These are phyloP conservation scores for Horisme vitalbata DNA, from an alignment of 2,888 invertebrate species.

Conservation along the genomic window DNA sequence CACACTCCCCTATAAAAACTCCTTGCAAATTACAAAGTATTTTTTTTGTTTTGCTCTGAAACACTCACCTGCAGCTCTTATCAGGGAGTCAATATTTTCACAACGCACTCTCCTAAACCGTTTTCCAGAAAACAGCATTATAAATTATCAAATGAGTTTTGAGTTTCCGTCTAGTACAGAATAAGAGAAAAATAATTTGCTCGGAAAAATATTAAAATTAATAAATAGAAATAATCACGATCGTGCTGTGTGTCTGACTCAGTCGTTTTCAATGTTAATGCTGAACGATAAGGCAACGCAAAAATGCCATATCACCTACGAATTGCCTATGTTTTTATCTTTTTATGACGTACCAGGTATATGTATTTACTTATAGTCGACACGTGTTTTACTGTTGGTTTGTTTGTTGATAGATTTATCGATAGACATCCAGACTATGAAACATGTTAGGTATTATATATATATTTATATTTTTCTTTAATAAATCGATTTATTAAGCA, in stretches of 20 bases:
- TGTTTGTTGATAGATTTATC: too few relatives aligned
- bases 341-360: too few relatives aligned
- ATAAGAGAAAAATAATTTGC: too few relatives aligned
- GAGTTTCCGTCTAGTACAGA: too few relatives aligned
- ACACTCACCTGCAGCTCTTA: slow-evolving; percentile 57
- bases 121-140: slow-evolving; percentile 66
- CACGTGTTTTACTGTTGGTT: too few relatives aligned
- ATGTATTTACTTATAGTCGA: too few relatives aligned
- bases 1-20: too few relatives aligned
- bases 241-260: neutral
- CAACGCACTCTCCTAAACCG: slow-evolving; percentile 51
- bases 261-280: neutral
- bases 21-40: too few relatives aligned
- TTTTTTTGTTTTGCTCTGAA: neutral
- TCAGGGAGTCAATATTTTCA: slow-evolving; percentile 59
- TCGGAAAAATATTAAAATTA: neutral
- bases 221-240: neutral
- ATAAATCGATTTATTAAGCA: too few relatives aligned
- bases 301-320: neutral
- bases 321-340: neutral
- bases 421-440: too few relatives aligned
- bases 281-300: slow-evolving; percentile 1
- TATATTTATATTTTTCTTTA: too few relatives aligned
- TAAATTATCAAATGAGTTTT: slow-evolving; percentile 9
- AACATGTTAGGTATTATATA: too few relatives aligned